phyloP scores from a whole-genome alignment of 2,113 vertebrate genomes.

The Brachirus orientalis region DNA sequence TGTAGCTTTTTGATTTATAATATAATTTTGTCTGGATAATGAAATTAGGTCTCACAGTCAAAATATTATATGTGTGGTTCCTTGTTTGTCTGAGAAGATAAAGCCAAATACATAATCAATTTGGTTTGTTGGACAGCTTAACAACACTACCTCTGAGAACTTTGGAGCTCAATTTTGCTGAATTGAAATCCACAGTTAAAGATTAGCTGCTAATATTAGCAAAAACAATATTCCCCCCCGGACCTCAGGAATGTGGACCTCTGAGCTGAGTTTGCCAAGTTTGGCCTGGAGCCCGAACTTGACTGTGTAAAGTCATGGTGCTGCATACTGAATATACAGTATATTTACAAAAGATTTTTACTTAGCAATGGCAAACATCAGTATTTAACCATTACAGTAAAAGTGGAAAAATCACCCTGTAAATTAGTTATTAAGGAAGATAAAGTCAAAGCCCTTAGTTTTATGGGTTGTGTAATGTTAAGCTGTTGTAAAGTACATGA shows the following conservation, averaged over 20 bases:
- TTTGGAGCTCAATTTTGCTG: neutral
- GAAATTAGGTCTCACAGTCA: too few species aligned
- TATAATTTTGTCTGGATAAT: too few species aligned
- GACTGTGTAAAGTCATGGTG: too few species aligned
- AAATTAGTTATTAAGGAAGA: neutral
- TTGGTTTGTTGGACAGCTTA: neutral
- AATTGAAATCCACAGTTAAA: neutral
- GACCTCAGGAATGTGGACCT: neutral
- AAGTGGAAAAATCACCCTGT: neutral
- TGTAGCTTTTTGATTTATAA: too few species aligned
- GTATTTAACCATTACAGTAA: neutral
- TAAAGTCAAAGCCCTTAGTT: neutral
- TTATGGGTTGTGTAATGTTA: neutral
- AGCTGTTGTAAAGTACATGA: too few species aligned
- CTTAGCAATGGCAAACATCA: too few species aligned
- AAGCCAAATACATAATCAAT: neutral
- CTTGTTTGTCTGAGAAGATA: neutral
- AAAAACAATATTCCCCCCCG: neutral
- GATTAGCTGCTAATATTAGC: neutral
- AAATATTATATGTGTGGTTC: neutral
- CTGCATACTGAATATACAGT: too few species aligned
- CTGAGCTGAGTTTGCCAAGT: too few species aligned
- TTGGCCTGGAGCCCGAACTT: too few species aligned
- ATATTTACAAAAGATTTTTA: too few species aligned
- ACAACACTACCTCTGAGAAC: neutral